A percentile compares a stretch with the other conserved stretches of the same genome.
Conservation (phyloP, 2,888 invertebrate species). For the Mechanitis mazaeus region DNA sequence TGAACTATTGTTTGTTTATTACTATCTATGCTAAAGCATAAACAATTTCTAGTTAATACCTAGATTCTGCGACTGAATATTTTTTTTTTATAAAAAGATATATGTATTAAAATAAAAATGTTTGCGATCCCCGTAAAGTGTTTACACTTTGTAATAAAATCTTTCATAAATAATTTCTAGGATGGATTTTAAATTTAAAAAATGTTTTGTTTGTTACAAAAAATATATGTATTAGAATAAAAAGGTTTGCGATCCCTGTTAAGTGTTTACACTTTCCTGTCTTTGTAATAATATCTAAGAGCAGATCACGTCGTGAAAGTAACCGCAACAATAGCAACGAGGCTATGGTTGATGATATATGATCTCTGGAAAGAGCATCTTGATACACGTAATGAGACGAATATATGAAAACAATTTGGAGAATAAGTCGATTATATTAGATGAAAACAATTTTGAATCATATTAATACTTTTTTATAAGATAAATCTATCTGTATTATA, state of each 20-base stretch:
- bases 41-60: too few species aligned
- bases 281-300: constrained; percentile 26
- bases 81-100: too few species aligned
- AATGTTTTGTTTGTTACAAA: too few species aligned
- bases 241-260: neutral
- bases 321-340: constrained; percentile 31
- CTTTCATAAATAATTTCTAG: neutral
- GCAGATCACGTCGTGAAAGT: constrained; percentile 30
- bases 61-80: too few species aligned
- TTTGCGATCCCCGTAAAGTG: neutral
- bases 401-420: neutral
- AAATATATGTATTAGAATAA: neutral
- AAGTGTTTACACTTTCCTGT: constrained; percentile 18
- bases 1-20: too few species aligned
- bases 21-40: too few species aligned
- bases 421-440: neutral
- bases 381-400: constrained; percentile 10
- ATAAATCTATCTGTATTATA: too few species aligned
- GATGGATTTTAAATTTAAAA: too few species aligned
- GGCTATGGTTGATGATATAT: constrained; percentile 10
- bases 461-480: too few species aligned
- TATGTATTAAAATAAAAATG: neutral
- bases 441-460: too few species aligned
- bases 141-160: constrained; percentile 24
- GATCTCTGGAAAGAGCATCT: constrained; percentile 17